Base-by-base conservation (phyloP, 2,113 vertebrate species). In the Pterocles burchelli region DNA sequence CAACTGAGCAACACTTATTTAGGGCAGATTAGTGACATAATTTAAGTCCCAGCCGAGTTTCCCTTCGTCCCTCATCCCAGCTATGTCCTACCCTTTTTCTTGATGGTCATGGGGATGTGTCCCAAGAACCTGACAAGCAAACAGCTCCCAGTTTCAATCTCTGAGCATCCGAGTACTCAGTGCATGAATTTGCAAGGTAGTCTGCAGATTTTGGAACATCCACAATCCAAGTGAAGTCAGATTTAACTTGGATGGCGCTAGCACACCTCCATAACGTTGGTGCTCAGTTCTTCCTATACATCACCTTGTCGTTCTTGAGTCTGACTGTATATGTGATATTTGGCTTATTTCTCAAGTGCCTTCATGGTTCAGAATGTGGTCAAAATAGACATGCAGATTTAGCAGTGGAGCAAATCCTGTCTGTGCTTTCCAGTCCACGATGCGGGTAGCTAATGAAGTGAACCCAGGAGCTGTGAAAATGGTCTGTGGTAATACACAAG, bases 371-470 rank as follows among this genome's bases (percentile, higher is more conserved):
- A 67, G 48, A 79, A 62, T 16, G 34, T 46, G 65, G 22, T 45
- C 63, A 75, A 63, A 92, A 65, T 2, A 34, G 59, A 62, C 43
- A 9, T 1, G 6, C 29, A 52, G 48, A 10, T 55, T 55, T 52
- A 67, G 59, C 29, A 71, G 59, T 62, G 81, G 65, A 71, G 49
- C 59, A 80, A 49, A 84, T 85, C 55, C 33, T 63, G 8, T 20
- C 55, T 31, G 8, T 85, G 26, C n/a, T 71, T 86, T 75, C 34
- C 65, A 61, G 28, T 11, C 72, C 61, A 88, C 41, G 28, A 34
- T 3, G 8, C 0, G 0, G 20, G 77, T 52, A 36, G 15, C 28
- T 36, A 51, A 61, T 3, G 41, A 86, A 78, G 52, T 2, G 4
- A 76, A 71, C 19, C 12, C 13, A 45, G 24, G 48, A 58, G n/a